Conservation (phyloP, 2,797 vertebrate species). For the Lerista edwardsae region DNA sequence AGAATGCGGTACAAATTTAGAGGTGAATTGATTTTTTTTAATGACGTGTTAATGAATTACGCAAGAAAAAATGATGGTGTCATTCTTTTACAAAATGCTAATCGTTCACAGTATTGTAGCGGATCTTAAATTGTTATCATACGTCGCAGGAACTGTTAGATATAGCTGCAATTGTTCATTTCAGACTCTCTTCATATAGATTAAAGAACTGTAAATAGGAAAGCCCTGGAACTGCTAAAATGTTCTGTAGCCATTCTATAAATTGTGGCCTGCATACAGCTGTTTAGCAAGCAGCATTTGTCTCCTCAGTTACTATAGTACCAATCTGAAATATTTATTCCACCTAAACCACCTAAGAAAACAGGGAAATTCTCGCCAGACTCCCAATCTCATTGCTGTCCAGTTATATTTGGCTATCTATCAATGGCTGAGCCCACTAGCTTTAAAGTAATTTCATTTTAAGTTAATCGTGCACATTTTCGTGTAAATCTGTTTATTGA, state of each 20-base stretch:
- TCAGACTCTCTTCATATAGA: constrained; percentile 24
- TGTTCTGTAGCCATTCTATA: constrained; percentile 34
- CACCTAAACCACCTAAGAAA: not conserved
- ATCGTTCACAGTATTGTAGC: not conserved
- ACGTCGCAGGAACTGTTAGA: constrained; percentile 7
- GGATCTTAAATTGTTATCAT: constrained; percentile 31
- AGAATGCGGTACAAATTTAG: constrained; percentile 47
- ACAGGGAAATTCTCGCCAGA: not conserved
- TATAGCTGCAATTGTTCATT: constrained; percentile 35
- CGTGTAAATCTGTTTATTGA: not conserved
- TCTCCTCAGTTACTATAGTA: not conserved
- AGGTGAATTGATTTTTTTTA: constrained; percentile 48
- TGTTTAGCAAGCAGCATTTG: not conserved
- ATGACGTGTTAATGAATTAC: constrained; percentile 55
- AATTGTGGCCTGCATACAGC: not conserved
- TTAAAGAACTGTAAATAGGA: constrained; percentile 30
- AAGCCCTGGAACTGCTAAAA: constrained; percentile 26
- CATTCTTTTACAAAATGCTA: constrained; percentile 33
- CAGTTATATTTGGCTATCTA: not conserved
- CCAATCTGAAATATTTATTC: not conserved
- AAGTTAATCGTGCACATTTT: not conserved
- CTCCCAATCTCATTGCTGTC: not conserved
- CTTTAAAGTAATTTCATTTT: not conserved
- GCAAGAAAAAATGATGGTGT: not conserved
- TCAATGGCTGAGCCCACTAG: not conserved